Evolutionary conservation across 2,888 invertebrate genomes (phyloP).

Genomic region (Palloptera scutellata): DNA sequence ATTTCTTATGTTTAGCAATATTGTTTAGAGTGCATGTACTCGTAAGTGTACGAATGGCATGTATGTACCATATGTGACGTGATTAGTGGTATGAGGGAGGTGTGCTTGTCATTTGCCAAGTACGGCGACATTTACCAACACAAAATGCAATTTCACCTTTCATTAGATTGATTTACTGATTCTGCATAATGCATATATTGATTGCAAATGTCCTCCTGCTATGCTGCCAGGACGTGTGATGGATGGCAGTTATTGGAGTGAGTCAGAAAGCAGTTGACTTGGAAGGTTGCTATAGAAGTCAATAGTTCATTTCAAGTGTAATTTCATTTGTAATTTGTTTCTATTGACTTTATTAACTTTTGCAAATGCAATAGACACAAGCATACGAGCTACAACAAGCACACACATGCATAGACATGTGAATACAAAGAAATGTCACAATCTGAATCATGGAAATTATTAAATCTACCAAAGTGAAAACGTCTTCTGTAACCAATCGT

Average conservation of each 20-base stretch:
- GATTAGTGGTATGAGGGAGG: no score
- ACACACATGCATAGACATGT: constrained; percentile 40
- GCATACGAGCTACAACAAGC: constrained; percentile 20
- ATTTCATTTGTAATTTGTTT: constrained; percentile 44
- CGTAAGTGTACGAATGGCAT: no score
- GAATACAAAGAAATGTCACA: constrained; percentile 26
- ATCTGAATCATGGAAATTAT: no score
- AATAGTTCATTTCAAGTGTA: constrained; percentile 30
- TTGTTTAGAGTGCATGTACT: background rate
- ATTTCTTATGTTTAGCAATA: background rate
- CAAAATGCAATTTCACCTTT: constrained; percentile 43
- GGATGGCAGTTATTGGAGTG: background rate
- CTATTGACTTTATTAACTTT: constrained; percentile 38
- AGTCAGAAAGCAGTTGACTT: background rate
- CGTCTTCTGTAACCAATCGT: no score
- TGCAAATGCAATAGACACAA: constrained; percentile 23
- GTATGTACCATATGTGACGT: no score
- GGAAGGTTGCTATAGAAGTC: background rate
- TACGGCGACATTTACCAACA: background rate
- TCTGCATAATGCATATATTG: constrained; percentile 27
- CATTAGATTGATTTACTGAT: constrained; percentile 35
- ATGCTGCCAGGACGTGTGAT: background rate
- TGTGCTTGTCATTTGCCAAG: background rate
- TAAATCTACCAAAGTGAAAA: no score
- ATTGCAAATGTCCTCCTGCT: constrained; percentile 6